Evolutionary conservation across 2,888 invertebrate species (phyloP), one percentile per base, ranked within the genome.

Genomic region (Hypena proboscidalis): DNA sequence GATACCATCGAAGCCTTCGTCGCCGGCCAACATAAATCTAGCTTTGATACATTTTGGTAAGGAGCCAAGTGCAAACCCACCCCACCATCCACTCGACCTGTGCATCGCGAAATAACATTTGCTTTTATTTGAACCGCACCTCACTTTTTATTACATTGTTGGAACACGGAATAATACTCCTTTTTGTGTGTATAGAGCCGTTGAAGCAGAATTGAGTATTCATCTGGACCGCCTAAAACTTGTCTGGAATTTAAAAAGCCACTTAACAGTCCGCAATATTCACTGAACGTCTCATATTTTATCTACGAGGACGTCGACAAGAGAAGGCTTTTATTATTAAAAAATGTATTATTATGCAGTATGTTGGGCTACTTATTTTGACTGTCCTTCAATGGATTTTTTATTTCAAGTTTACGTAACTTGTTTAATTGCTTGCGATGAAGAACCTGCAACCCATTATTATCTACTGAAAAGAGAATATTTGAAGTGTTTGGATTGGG

Each of bases 31-130:
- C 87, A 90, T 90, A 90, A 90, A 90, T 90, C 87, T 85, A 71
- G 81, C 82, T 89, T 88, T 83, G 87, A 88, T 87, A 85, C 82
- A 83, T 86, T 88, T 90, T 89, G 90, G 90, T 89, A 83, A 80
- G 76, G 77, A 80, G 90, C 90, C 90, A 90, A 89, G 74, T 77
- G 63, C 77, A 77, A 68, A 66, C 48, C 53, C 58, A 47, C 54
- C 55, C 55, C 58, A 47, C 66, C 54, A 57, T 60, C 67, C 71
- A 68, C 72, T 73, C 70, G 66, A 72, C 71, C 70, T 61, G 70
- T 56, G 51, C 49, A 69, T 68, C 59, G 59, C 57, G 55, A 71
- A 77, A 76, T 76, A 77, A 71, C 68, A 73, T 67, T 72, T 73
- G 64, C 63, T 65, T 70, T 74, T 74, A 74, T 73, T 73, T 60